phyloP scores from a whole-genome alignment of 2,113 vertebrate genomes.

The Chrysochloris asiatica region DNA sequence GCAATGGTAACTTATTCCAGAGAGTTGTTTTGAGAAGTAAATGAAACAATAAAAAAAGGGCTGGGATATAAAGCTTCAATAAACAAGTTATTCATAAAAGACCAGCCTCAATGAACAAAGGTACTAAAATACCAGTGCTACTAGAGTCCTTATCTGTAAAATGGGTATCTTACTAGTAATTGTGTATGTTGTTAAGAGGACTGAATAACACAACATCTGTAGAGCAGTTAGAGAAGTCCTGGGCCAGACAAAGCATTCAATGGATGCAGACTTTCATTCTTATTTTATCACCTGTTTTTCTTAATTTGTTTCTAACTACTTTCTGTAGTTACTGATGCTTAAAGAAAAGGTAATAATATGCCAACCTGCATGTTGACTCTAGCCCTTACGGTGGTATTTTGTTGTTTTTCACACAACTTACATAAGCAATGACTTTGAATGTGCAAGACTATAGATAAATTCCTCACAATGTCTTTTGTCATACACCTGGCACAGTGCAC shows the following conservation, averaged over 20 bases:
- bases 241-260: not conserved
- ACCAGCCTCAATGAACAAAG: not conserved
- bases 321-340: not conserved
- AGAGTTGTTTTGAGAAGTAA: not conserved
- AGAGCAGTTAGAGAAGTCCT: not conserved
- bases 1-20: not conserved
- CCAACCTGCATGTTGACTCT: accelerated
- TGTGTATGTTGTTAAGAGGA: not conserved
- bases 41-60: no score
- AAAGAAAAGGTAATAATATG: not conserved
- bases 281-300: not conserved
- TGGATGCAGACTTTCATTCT: not conserved
- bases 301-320: not conserved
- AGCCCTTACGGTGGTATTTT: not conserved
- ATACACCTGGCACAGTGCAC: not conserved
- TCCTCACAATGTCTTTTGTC: not conserved
- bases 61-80: not conserved
- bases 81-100: constrained; percentile 1
- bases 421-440: not conserved
- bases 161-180: not conserved
- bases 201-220: not conserved
- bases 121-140: not conserved
- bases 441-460: accelerated
- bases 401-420: not conserved
- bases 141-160: not conserved